A percentile compares a stretch with the other conserved stretches of the same genome.
phyloP scores from a whole-genome alignment of 2,888 invertebrate genomes.

The Meta bourneti region DNA sequence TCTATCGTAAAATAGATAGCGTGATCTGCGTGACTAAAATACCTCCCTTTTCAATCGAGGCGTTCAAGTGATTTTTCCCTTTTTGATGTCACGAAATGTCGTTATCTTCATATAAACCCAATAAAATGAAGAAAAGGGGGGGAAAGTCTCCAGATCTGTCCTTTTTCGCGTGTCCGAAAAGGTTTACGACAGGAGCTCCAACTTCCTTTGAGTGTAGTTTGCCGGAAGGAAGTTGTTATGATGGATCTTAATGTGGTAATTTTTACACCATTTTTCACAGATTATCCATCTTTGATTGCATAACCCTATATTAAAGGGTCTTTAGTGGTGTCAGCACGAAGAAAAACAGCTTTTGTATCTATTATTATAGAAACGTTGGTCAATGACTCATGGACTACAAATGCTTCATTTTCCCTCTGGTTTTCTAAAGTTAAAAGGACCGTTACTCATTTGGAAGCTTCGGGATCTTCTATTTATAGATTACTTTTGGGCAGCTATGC shows the following conservation, averaged over 20 bases:
- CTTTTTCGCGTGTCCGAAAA: constrained; percentile 41
- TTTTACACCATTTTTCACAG: constrained; percentile 5
- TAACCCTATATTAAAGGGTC: too few relatives aligned
- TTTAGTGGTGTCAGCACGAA: too few relatives aligned
- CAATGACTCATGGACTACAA: too few relatives aligned
- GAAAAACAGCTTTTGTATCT: too few relatives aligned
- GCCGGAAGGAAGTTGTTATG: constrained; percentile 25
- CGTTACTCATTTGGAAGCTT: too few relatives aligned
- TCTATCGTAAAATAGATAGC: constrained; percentile 19
- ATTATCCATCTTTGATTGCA: too few relatives aligned
- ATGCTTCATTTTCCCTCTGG: too few relatives aligned
- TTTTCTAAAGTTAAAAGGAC: too few relatives aligned
- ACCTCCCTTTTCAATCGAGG: constrained; percentile 25
- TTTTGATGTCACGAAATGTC: constrained; percentile 50
- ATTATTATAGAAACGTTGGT: too few relatives aligned
- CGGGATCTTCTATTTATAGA: too few relatives aligned
- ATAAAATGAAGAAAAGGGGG: constrained; percentile 4
- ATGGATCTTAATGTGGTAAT: not conserved
- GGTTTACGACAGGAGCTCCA: constrained; percentile 13
- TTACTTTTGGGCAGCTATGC: too few relatives aligned
- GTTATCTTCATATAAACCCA: constrained; percentile 37
- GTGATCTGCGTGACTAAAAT: constrained; percentile 32
- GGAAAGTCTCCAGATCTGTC: not conserved
- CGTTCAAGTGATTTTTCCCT: not conserved
- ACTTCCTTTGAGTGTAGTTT: constrained; percentile 46